Conservation (phyloP, 2,113 vertebrate genomes). For the Scophthalmus maximus region DNA sequence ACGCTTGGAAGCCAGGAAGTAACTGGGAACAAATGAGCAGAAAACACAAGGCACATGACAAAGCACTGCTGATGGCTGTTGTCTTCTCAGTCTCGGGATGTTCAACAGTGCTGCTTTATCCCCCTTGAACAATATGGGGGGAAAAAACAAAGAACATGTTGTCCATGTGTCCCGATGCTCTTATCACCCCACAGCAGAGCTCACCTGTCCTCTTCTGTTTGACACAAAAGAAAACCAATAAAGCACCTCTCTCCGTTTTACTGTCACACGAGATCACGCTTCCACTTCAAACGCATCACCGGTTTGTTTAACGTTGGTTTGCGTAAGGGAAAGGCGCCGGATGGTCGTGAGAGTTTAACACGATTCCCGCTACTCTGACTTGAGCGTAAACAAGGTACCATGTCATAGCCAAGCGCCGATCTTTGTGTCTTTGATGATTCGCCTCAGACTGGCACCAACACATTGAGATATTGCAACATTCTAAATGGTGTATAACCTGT, state of each 20-base stretch:
- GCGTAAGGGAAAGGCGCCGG: conserved; percentile 27
- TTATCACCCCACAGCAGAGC: conserved; percentile 74
- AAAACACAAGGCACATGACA: conserved; percentile 60
- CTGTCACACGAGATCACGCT: conserved; percentile 52
- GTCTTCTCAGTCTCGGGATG: conserved; percentile 35
- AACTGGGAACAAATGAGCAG: conserved; percentile 33
- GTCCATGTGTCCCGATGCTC: conserved; percentile 48
- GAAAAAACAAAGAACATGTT: conserved; percentile 50
- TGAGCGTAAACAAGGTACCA: conserved; percentile 59
- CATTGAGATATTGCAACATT: conserved; percentile 66
- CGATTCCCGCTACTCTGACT: conserved; percentile 55
- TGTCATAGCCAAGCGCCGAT: conserved; percentile 67
- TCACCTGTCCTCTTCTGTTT: conserved; percentile 82
- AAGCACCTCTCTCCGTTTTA: conserved; percentile 43
- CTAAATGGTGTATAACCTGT: conserved; percentile 68
- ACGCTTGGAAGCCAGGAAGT: conserved; percentile 25
- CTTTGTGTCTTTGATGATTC: conserved; percentile 78
- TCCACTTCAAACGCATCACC: conserved; percentile 34
- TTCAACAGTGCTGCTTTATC: conserved; percentile 56
- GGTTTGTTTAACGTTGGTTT: conserved; percentile 53
- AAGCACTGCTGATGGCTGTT: conserved; percentile 43
- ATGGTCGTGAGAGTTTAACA: conserved; percentile 54
- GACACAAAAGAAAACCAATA: conserved; percentile 53
- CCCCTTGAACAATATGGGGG: conserved; percentile 52
- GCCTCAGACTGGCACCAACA: conserved; percentile 60